Evolutionary conservation across 1,140 invertebrate species (phyloP).

Genomic region (Cheumatopsyche charites): DNA sequence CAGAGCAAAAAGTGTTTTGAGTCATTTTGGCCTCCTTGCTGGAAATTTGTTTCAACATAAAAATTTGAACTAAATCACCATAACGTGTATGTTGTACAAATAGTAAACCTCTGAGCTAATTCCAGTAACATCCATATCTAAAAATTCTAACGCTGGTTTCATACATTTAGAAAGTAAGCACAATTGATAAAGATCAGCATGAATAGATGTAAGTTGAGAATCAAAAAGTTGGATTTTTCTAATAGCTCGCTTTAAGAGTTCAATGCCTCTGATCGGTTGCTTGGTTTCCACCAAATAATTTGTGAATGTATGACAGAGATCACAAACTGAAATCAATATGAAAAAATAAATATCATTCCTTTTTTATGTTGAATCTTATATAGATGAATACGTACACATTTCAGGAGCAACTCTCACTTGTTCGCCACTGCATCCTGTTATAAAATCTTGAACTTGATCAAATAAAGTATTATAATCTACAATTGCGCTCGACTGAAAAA

Average conservation of each 20-base stretch:
- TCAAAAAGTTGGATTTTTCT: constrained; percentile 86
- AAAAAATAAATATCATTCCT: constrained; percentile 39
- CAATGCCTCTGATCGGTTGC: constrained; percentile 83
- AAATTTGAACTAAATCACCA: constrained; percentile 46
- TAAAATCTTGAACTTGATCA: constrained; percentile 81
- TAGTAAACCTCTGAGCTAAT: constrained; percentile 78
- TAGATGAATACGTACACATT: constrained; percentile 71
- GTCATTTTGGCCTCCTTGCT: constrained; percentile 82
- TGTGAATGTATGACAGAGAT: constrained; percentile 85
- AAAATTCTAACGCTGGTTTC: constrained; percentile 86
- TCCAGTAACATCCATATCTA: constrained; percentile 90
- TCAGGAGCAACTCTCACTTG: constrained; percentile 86
- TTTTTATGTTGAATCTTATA: neutral
- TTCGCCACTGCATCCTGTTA: constrained; percentile 82
- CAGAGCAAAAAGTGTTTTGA: constrained; percentile 92
- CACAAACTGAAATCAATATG: constrained; percentile 78
- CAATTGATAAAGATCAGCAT: constrained; percentile 91
- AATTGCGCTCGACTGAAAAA: constrained; percentile 54
- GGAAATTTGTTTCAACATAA: constrained; percentile 43
- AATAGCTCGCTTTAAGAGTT: constrained; percentile 82
- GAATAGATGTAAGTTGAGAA: constrained; percentile 90
- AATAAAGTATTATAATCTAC: constrained; percentile 63
- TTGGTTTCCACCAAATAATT: constrained; percentile 77
- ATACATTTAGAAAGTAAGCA: constrained; percentile 91
- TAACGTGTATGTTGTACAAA: constrained; percentile 39